Evolutionary conservation across 1,140 invertebrate species (phyloP).

Genomic region (Meloidogyne floridensis): DNA sequence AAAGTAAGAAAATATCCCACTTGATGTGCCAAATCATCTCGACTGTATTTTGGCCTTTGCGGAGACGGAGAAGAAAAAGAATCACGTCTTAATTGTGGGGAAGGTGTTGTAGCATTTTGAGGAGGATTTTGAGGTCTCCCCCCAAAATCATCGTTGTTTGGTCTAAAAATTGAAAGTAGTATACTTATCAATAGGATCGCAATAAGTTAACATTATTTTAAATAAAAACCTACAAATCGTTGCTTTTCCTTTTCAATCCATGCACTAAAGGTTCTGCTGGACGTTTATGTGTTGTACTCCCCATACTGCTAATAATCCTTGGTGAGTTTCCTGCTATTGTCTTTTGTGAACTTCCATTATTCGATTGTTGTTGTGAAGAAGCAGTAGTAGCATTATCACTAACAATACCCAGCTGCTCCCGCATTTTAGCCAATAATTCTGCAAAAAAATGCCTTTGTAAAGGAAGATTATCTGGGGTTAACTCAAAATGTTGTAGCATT

Average conservation of each 20-base stretch:
- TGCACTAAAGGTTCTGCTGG: constrained; percentile 23
- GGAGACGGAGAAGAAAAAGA: constrained; percentile 27
- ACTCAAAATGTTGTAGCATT: no score
- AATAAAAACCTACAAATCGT: constrained; percentile 13
- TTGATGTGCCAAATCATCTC: constrained; percentile 11
- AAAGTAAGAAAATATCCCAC: not conserved
- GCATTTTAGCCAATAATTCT: constrained; percentile 40
- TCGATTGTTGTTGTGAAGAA: constrained; percentile 7
- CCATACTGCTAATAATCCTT: constrained; percentile 27
- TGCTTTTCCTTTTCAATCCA: constrained; percentile 38
- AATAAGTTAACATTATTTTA: not conserved
- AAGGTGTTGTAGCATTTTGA: not conserved
- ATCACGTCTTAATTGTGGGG: not conserved
- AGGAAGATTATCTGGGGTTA: no score
- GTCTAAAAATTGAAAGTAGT: not conserved
- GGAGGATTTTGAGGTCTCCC: not conserved
- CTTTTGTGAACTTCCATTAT: not conserved
- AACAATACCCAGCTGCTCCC: constrained; percentile 15
- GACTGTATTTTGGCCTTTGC: constrained; percentile 20
- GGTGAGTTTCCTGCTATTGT: not conserved
- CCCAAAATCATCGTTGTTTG: not conserved
- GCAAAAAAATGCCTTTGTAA: constrained; percentile 10
- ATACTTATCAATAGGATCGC: no score
- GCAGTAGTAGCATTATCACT: not conserved
- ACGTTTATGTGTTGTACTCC: not conserved